A percentile compares a stretch with the other conserved stretches of the same genome.
Evolutionary conservation across 2,797 vertebrate species (phyloP).

Genomic region (Lagothrix lagotricha): DNA sequence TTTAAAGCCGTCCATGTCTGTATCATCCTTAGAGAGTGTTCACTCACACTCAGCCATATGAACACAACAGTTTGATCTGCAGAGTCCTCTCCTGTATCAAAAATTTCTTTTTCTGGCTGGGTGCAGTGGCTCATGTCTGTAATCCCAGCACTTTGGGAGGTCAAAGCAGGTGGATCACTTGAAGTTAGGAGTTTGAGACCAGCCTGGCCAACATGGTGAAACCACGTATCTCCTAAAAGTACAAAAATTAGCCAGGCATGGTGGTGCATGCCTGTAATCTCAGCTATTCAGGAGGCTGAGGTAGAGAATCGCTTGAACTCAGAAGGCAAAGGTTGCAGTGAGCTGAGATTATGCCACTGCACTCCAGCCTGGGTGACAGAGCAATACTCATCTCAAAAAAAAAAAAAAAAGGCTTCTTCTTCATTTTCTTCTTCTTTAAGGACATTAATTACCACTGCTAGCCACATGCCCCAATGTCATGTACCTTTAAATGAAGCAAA

Average conservation of each 20-base stretch:
- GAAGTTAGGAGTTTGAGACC: not conserved
- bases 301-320: not conserved
- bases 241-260: not conserved
- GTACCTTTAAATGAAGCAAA: not conserved
- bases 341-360: not conserved
- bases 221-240: not conserved
- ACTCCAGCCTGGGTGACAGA: not conserved
- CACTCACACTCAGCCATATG: not conserved
- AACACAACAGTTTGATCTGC: not conserved
- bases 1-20: not conserved
- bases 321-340: not conserved
- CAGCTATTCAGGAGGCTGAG: not conserved
- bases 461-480: not conserved
- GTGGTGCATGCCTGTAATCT: not conserved
- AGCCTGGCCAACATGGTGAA: not conserved
- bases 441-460: conserved; percentile 1
- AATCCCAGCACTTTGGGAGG: not conserved
- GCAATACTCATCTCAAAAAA: not conserved
- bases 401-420: not conserved
- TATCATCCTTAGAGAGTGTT: not conserved
- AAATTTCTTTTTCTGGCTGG: not conserved
- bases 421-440: not conserved
- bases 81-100: not conserved
- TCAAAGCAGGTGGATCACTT: not conserved
- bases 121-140: not conserved